A percentile compares a stretch with the other conserved stretches of the same genome.
phyloP scores from a whole-genome alignment of 1,140 invertebrate genomes.

The Cotesia chilonis region DNA sequence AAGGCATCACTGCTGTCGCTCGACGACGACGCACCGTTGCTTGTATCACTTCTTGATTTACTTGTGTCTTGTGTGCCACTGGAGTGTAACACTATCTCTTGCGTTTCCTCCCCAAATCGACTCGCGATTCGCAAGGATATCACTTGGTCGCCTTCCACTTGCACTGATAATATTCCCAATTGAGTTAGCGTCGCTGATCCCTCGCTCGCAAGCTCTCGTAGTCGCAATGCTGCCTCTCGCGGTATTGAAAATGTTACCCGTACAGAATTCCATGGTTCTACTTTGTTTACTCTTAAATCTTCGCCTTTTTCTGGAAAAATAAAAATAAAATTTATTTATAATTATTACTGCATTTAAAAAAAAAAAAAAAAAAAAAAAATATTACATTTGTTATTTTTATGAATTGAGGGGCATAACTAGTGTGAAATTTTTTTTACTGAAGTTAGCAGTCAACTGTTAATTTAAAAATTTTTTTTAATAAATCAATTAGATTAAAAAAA shows the following conservation, averaged over 20 bases:
- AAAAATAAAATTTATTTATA: conserved; percentile 6
- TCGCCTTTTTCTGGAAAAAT: conserved; percentile 65
- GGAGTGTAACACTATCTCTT: conserved; percentile 78
- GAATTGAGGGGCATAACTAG: too few species aligned
- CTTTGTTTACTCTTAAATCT: conserved; percentile 76
- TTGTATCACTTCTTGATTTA: conserved; percentile 57
- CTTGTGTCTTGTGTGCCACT: conserved; percentile 58
- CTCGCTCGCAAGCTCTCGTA: conserved; percentile 89
- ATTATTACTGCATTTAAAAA: neutral
- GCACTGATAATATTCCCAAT: conserved; percentile 93
- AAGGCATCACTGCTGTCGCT: conserved; percentile 51
- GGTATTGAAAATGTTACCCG: conserved; percentile 96
- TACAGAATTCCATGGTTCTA: conserved; percentile 98
- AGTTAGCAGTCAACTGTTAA: too few species aligned
- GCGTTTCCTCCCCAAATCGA: conserved; percentile 74
- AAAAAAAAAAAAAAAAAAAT: neutral
- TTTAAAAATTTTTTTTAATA: too few species aligned
- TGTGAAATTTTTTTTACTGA: too few species aligned
- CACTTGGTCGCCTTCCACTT: conserved; percentile 94
- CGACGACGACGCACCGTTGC: conserved; percentile 44
- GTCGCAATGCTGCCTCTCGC: conserved; percentile 87
- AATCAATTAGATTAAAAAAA: too few species aligned
- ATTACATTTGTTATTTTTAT: too few species aligned
- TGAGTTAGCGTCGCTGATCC: conserved; percentile 86
- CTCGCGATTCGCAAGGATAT: conserved; percentile 88